phyloP scores from a whole-genome alignment of 2,888 invertebrate genomes.

The Keiferia lycopersicella region DNA sequence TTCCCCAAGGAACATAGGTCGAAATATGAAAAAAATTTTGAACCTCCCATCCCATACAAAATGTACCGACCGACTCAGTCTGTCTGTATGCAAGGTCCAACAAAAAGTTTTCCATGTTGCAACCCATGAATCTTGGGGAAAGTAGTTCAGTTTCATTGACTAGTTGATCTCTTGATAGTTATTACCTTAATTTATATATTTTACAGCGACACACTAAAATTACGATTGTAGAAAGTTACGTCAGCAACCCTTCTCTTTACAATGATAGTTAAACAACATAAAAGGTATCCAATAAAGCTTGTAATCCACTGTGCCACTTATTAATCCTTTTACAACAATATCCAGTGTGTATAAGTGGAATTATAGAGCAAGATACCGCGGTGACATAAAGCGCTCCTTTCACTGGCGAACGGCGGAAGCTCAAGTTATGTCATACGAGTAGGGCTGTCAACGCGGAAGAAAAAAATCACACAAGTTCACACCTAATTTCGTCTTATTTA shows the following conservation, averaged over 20 bases:
- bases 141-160: no score
- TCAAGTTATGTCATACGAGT: slow-evolving; percentile 69
- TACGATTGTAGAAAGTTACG: neutral
- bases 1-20: no score
- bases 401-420: slow-evolving; percentile 71
- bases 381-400: slow-evolving; percentile 60
- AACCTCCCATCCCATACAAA: no score
- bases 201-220: neutral
- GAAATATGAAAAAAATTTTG: no score
- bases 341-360: slow-evolving; percentile 12
- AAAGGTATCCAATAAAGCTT: slow-evolving; percentile 12
- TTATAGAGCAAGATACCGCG: slow-evolving; percentile 19
- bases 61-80: no score
- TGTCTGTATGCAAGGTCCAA: no score
- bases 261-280: neutral
- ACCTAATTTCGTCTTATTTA: no score
- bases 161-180: no score
- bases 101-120: no score
- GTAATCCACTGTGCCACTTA: slow-evolving; percentile 12
- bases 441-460: neutral
- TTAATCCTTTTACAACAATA: slow-evolving; percentile 22
- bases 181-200: no score
- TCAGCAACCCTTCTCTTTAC: neutral
- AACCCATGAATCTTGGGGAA: no score
- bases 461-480: no score